Percentiles rank a stretch among this genome's conserved stretches.
Conservation (phyloP, 2,888 invertebrate species). For the Sesia apiformis region DNA sequence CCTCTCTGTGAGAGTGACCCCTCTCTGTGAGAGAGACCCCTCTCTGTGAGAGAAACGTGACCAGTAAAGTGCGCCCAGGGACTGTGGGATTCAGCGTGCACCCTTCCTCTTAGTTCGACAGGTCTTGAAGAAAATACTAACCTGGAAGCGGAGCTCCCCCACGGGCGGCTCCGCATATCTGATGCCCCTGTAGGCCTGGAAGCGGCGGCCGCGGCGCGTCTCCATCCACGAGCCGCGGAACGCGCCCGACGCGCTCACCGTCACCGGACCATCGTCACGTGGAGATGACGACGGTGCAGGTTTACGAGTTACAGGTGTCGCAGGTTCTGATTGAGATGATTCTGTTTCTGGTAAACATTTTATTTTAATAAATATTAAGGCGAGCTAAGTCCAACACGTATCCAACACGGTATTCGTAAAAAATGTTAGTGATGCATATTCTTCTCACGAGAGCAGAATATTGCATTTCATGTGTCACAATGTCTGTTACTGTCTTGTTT, state of each 20-base stretch:
- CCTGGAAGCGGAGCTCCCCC: constrained; percentile 47
- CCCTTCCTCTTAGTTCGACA: too few relatives aligned
- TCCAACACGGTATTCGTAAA: too few relatives aligned
- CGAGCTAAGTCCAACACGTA: too few relatives aligned
- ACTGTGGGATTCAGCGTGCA: too few relatives aligned
- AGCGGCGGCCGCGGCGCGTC: constrained; percentile 38
- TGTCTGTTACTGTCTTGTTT: too few relatives aligned
- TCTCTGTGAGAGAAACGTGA: not conserved
- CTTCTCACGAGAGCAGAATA: too few relatives aligned
- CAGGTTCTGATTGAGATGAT: too few relatives aligned
- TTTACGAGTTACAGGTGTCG: too few relatives aligned
- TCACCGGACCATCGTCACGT: constrained; percentile 13
- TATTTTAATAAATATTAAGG: too few relatives aligned
- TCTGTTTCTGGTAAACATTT: too few relatives aligned
- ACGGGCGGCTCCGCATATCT: constrained; percentile 53
- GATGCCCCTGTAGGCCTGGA: constrained; percentile 59
- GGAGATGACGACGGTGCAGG: not conserved
- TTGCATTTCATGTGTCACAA: too few relatives aligned
- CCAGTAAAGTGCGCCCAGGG: not conserved
- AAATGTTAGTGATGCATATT: too few relatives aligned
- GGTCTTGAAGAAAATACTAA: constrained; percentile 4
- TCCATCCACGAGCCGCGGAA: constrained; percentile 46
- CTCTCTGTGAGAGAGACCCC: not conserved
- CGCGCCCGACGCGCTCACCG: constrained; percentile 28
- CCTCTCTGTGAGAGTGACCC: not conserved